These are phyloP conservation scores for Drosophila ezoana DNA, from an alignment of 2,888 invertebrate species.

Conservation along the genomic window DNA sequence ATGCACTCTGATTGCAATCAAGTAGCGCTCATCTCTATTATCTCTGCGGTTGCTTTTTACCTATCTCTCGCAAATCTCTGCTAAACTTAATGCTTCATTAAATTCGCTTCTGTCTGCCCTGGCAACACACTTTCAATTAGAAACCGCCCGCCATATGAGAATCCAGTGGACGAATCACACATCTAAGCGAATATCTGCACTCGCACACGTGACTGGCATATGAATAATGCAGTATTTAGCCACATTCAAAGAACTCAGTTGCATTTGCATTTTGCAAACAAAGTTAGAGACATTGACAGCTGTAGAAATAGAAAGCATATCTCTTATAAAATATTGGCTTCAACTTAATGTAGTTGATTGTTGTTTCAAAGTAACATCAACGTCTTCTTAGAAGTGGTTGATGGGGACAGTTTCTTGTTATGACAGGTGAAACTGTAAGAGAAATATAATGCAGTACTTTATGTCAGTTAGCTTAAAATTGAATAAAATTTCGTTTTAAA, in stretches of 20 bases:
- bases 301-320: neutral
- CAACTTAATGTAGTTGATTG: neutral
- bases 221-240: slow-evolving; percentile 36
- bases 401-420: neutral
- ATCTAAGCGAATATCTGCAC: slow-evolving; percentile 29
- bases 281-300: slow-evolving; percentile 6
- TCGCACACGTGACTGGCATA: slow-evolving; percentile 31
- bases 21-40: slow-evolving; percentile 58
- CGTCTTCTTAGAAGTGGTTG: no score
- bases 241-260: slow-evolving; percentile 7
- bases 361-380: no score
- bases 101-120: slow-evolving; percentile 42
- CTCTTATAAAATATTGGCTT: neutral
- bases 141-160: slow-evolving; percentile 26
- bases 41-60: slow-evolving; percentile 56
- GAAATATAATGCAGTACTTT: neutral
- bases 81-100: slow-evolving; percentile 70
- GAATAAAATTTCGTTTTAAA: no score
- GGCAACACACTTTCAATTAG: slow-evolving; percentile 42
- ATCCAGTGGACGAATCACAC: slow-evolving; percentile 5
- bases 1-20: slow-evolving; percentile 64
- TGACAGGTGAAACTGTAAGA: neutral
- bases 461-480: no score
- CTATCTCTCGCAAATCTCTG: slow-evolving; percentile 41
- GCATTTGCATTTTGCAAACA: slow-evolving; percentile 13